A percentile compares a stretch with the other conserved stretches of the same genome.
Conservation (phyloP, 1,140 invertebrate genomes). For the Aphis gossypii region DNA sequence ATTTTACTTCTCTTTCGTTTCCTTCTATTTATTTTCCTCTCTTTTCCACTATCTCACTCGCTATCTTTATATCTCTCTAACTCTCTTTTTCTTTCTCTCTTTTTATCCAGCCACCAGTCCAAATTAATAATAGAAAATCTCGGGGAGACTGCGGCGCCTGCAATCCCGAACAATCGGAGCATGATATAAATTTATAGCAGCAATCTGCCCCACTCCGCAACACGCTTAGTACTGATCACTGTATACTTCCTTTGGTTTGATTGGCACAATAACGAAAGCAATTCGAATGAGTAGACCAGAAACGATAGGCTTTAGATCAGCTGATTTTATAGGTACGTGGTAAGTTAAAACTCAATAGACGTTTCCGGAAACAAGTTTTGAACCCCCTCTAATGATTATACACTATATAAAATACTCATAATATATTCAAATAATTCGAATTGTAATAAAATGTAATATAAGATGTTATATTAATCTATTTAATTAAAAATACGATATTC, state of each 20-base stretch:
- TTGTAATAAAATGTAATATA: background rate
- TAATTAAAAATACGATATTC: background rate
- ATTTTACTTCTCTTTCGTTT: slow-evolving; percentile 10
- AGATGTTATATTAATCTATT: background rate
- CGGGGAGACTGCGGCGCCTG: slow-evolving; percentile 21
- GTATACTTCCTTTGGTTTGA: background rate
- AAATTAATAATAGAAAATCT: slow-evolving; percentile 49
- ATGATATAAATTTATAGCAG: slow-evolving; percentile 41
- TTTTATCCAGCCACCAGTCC: background rate
- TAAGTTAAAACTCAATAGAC: background rate
- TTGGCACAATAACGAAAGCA: slow-evolving; percentile 16
- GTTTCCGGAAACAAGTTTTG: background rate
- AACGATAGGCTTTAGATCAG: background rate
- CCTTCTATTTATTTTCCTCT: background rate
- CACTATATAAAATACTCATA: background rate
- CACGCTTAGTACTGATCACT: background rate
- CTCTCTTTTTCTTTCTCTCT: background rate
- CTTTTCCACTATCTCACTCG: background rate
- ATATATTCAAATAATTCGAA: background rate
- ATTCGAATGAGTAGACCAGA: slow-evolving; percentile 22
- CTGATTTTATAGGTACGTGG: background rate
- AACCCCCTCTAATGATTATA: background rate
- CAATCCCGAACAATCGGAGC: slow-evolving; percentile 45
- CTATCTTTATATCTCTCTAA: background rate
- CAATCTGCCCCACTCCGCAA: background rate